phyloP scores from a whole-genome alignment of 2,888 invertebrate genomes.

The Saturnia japonica region DNA sequence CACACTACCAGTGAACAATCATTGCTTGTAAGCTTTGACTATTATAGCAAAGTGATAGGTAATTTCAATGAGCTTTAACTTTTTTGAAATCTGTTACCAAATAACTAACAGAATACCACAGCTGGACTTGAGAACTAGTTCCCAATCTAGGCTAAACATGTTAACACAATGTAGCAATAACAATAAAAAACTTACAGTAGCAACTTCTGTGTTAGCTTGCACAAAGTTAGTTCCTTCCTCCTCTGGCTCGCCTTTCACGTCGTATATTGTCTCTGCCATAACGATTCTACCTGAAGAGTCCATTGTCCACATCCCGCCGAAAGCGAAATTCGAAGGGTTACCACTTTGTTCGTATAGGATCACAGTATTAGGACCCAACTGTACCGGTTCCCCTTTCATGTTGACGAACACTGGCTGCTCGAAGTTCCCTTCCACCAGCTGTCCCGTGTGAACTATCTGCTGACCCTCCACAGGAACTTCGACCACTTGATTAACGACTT shows the following conservation, averaged over 20 bases:
- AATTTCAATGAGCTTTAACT: background rate
- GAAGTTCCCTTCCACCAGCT: slow-evolving; percentile 74
- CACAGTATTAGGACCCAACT: slow-evolving; percentile 75
- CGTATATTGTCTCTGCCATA: slow-evolving; percentile 78
- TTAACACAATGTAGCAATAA: background rate
- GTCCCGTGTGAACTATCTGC: slow-evolving; percentile 74
- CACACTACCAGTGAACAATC: too few relatives aligned
- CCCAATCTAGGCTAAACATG: background rate
- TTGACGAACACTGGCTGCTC: slow-evolving; percentile 79
- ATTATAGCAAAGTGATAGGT: background rate
- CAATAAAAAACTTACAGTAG: slow-evolving; percentile 53
- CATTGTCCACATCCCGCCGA: slow-evolving; percentile 80
- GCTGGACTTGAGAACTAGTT: background rate
- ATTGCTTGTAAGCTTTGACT: background rate
- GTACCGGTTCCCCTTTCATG: slow-evolving; percentile 78
- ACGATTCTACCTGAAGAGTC: slow-evolving; percentile 76
- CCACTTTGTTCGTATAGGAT: slow-evolving; percentile 77
- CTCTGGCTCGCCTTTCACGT: slow-evolving; percentile 76
- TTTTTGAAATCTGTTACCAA: too few relatives aligned
- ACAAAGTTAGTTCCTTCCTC: slow-evolving; percentile 70
- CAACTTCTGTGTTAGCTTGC: slow-evolving; percentile 68
- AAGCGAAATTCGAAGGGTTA: slow-evolving; percentile 74
- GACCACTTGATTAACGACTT: slow-evolving; percentile 71
- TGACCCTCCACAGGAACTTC: slow-evolving; percentile 76
- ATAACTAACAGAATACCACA: background rate